Evolutionary conservation across 2,113 vertebrate species (phyloP), one percentile per base, ranked within the genome.

Genomic region (Cyanoderma ruficeps): DNA sequence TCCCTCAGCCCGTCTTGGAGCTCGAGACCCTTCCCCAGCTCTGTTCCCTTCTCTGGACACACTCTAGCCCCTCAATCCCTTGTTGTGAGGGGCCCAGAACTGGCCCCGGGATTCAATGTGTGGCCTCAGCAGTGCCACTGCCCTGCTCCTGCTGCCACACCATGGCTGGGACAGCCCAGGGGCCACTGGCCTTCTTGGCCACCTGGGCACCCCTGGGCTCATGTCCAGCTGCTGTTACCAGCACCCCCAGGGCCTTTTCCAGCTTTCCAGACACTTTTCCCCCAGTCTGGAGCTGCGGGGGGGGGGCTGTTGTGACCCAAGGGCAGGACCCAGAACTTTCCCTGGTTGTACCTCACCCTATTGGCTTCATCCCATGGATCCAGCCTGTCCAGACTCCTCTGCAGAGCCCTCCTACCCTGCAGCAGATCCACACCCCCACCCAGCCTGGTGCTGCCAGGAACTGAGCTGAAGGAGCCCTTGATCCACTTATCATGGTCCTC

Each of bases 81-180:
- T 5, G 17, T 13, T 0, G 0, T 28, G 64, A 41, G 28, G 41
- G 35, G 35, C 23, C 35, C 30, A 49, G 6, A 41, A 3, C 13
- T 16, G 41, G 1, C 1, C 1, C 6, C 3, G 2, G 63, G 2
- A 25, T 6, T 8, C 0, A 2, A 57, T 22, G 6, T 22, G 52
- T 3, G 7, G 6, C 53, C 42, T 49, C 64, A 23, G 78, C 78
- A 31, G 30, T 23, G 69, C 50, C 39, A 15, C n/a, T 81, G n/a
- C n/a, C 42, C 78, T 10, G 17, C 5, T 47, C 63, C 63, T 33
- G 52, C 78, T 39, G 28, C 42, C 42, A 3, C n/a, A 4, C 10
- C 41, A 35, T 0, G 3, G 11, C 76, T 23, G 39, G 11, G 2
- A 35, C 77, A 65, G 41, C 50, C 61, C 41, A 42, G 61, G 20